phyloP scores from a whole-genome alignment of 1,140 invertebrate species.

The Varroa destructor region DNA sequence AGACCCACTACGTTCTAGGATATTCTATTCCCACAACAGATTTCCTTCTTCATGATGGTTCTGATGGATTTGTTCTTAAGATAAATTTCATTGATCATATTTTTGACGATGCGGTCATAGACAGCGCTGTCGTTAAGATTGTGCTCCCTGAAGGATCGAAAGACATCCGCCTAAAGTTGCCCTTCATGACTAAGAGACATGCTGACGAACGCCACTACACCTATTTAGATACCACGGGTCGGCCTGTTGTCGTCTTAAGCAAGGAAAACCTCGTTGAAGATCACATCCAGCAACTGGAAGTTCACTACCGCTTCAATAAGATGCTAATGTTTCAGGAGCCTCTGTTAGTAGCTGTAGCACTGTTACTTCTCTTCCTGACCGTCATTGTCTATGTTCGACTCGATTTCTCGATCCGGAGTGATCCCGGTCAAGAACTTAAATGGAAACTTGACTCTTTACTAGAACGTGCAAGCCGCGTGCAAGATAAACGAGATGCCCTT shows the following conservation, averaged over 20 bases:
- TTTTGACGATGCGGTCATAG: slow-evolving; percentile 89
- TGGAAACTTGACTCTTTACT: slow-evolving; percentile 40
- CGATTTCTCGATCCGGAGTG: slow-evolving; percentile 76
- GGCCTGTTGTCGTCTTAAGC: slow-evolving; percentile 68
- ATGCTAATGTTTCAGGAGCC: slow-evolving; percentile 75
- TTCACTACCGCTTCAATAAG: slow-evolving; percentile 77
- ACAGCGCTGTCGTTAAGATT: slow-evolving; percentile 73
- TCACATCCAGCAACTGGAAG: slow-evolving; percentile 77
- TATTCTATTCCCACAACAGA: slow-evolving; percentile 96
- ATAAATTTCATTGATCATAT: slow-evolving; percentile 89
- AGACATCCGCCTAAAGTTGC: slow-evolving; percentile 64
- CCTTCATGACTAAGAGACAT: slow-evolving; percentile 61
- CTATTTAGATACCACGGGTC: slow-evolving; percentile 84
- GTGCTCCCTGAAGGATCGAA: slow-evolving; percentile 82
- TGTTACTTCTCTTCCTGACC: slow-evolving; percentile 75
- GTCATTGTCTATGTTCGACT: slow-evolving; percentile 87
- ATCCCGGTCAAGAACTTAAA: slow-evolving; percentile 32
- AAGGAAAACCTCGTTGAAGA: slow-evolving; percentile 86
- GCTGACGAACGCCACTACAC: slow-evolving; percentile 70
- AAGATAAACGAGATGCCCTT: slow-evolving; percentile 50
- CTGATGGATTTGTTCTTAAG: slow-evolving; percentile 63
- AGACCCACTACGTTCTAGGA: slow-evolving; percentile 86
- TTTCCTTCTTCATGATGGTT: slow-evolving; percentile 64
- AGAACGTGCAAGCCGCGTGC: slow-evolving; percentile 47
- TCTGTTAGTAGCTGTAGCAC: slow-evolving; percentile 65